Conservation (phyloP, 2,888 invertebrate species). For the Siphlonurus alternatus region DNA sequence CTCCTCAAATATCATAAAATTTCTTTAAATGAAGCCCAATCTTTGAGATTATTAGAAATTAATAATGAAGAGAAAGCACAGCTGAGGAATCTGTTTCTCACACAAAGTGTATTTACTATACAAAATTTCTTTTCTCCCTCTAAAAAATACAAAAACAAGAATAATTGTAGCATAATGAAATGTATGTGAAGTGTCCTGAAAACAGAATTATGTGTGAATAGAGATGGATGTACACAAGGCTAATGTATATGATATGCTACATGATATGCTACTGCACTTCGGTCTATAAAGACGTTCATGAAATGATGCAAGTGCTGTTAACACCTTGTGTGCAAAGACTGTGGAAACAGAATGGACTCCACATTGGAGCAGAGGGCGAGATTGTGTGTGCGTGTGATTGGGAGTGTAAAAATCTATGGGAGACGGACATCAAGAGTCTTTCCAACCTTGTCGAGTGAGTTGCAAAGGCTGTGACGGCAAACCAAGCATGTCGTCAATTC, state of each 20-base stretch:
- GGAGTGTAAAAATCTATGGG: conserved; percentile 2
- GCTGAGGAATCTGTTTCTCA: background rate
- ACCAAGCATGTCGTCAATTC: background rate
- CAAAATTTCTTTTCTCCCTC: background rate
- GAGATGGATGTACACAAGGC: background rate
- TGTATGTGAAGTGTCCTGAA: background rate
- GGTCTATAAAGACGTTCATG: background rate
- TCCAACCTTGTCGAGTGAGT: background rate
- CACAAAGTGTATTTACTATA: conserved; percentile 2
- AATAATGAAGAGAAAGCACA: background rate
- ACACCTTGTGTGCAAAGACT: background rate
- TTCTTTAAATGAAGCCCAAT: conserved; percentile 8
- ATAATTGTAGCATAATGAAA: background rate
- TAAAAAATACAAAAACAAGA: background rate
- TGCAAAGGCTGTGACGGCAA: background rate
- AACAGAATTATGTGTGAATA: background rate
- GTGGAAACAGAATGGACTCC: conserved; percentile 5
- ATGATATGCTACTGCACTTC: background rate
- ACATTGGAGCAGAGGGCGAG: background rate
- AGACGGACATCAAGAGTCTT: too few species aligned
- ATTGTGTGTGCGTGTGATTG: background rate
- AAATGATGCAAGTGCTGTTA: background rate
- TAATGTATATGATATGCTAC: background rate
- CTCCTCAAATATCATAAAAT: conserved; percentile 8
- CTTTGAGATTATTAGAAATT: background rate